phyloP scores from a whole-genome alignment of 2,888 invertebrate genomes.

The Trichopria drosophilae region DNA sequence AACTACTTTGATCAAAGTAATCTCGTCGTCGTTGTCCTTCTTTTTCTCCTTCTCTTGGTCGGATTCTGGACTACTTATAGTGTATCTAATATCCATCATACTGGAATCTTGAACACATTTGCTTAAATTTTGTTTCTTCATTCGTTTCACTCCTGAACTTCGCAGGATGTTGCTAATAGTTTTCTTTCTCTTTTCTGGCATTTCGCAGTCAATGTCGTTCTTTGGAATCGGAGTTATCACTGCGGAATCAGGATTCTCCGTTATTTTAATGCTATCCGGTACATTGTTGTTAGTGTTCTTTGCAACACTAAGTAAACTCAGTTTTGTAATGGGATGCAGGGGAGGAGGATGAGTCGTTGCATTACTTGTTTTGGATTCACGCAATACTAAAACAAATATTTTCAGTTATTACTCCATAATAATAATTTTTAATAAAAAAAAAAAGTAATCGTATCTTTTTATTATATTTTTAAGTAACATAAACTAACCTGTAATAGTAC shows the following conservation, averaged over 20 bases:
- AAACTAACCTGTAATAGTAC: conserved; percentile 66
- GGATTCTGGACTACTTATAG: conserved; percentile 50
- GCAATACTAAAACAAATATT: conserved; percentile 45
- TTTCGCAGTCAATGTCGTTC: conserved; percentile 44
- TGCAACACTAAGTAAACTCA: conserved; percentile 48
- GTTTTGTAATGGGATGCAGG: conserved; percentile 55
- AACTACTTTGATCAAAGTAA: conserved; percentile 55
- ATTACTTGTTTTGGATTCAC: conserved; percentile 54
- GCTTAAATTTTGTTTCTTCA: conserved; percentile 49
- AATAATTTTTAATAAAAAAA: conserved; percentile 10
- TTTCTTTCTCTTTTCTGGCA: conserved; percentile 50
- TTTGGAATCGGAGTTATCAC: conserved; percentile 56
- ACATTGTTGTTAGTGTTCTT: conserved; percentile 42
- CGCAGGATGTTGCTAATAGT: conserved; percentile 53
- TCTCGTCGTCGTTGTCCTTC: conserved; percentile 52
- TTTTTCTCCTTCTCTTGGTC: conserved; percentile 54
- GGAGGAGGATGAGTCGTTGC: conserved; percentile 54
- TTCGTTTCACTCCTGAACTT: conserved; percentile 49
- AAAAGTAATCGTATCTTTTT: not conserved
- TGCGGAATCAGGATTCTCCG: conserved; percentile 56
- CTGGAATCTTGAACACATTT: conserved; percentile 47
- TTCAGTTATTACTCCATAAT: conserved; percentile 12
- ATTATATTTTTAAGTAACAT: conserved; percentile 1
- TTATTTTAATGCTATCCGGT: conserved; percentile 55
- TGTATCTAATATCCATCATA: conserved; percentile 45